Conservation (phyloP, 2,888 invertebrate species). For the Drosophila koepferae region DNA sequence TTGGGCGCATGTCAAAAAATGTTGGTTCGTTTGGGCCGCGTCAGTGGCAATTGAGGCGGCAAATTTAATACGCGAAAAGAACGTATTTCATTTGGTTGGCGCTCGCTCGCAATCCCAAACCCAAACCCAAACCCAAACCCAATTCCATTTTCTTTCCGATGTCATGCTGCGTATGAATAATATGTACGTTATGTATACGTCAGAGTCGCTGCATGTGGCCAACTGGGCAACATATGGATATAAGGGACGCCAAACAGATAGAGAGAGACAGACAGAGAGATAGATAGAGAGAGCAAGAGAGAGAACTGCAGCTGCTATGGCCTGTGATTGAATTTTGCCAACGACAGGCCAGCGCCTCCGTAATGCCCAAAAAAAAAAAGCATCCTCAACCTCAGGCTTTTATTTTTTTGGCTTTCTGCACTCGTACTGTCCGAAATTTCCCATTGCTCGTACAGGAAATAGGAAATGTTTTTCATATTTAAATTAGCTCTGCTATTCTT, state of each 20-base stretch:
- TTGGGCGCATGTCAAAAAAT: conserved; percentile 37
- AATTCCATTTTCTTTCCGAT: conserved; percentile 35
- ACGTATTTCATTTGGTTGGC: conserved; percentile 65
- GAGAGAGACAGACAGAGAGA: no score
- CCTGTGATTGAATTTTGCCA: conserved; percentile 49
- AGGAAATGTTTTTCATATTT: conserved; percentile 78
- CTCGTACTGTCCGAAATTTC: conserved; percentile 25
- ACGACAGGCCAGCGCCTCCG: conserved; percentile 8
- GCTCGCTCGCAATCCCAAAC: not conserved
- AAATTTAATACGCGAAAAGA: conserved; percentile 72
- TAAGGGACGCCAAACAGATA: not conserved
- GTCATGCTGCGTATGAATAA: conserved; percentile 79
- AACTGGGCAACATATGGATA: conserved; percentile 18
- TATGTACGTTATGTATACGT: conserved; percentile 69
- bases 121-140: not conserved
- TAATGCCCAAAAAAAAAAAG: no score
- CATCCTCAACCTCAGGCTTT: not conserved
- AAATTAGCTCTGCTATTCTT: conserved; percentile 56
- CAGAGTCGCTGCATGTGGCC: conserved; percentile 61
- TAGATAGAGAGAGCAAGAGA: not conserved
- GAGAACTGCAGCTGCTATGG: conserved; percentile 6
- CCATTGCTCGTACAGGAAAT: conserved; percentile 64
- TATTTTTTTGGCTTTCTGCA: not conserved
- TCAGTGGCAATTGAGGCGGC: conserved; percentile 66
- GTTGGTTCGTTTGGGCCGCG: conserved; percentile 47